These are phyloP conservation scores for Nicator chloris DNA, from an alignment of 2,113 vertebrate species.

Conservation along the genomic window DNA sequence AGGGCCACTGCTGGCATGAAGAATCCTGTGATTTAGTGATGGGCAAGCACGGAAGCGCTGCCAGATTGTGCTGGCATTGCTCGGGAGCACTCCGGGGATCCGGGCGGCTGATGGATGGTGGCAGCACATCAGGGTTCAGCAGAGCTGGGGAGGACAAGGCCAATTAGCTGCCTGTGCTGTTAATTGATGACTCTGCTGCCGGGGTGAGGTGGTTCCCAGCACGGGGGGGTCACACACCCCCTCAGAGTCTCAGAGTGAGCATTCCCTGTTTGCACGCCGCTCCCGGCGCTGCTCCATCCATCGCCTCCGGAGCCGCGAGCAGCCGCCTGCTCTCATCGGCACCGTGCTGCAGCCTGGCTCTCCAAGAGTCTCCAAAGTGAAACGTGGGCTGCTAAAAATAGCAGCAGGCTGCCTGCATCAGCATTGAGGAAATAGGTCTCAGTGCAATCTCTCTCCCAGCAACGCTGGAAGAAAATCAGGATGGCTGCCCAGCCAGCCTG, in stretches of 20 bases:
- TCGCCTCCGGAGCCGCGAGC: not conserved
- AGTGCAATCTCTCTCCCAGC: slow-evolving; percentile 31
- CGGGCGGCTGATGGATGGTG: not conserved
- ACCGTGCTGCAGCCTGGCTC: not conserved
- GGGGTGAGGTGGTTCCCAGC: not conserved
- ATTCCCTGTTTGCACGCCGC: not conserved
- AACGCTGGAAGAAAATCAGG: not conserved
- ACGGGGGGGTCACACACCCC: not conserved
- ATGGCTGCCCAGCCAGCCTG: not conserved
- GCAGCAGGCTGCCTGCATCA: slow-evolving; percentile 49
- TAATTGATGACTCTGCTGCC: not conserved
- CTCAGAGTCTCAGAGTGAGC: not conserved
- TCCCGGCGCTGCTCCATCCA: not conserved
- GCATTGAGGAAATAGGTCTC: slow-evolving; percentile 44
- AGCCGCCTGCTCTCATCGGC: not conserved
- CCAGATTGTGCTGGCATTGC: not conserved
- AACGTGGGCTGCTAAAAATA: slow-evolving; percentile 58
- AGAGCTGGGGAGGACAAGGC: not conserved
- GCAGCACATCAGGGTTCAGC: not conserved
- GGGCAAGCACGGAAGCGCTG: not conserved
- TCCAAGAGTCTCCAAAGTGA: slow-evolving; percentile 16
- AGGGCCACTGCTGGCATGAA: not conserved
- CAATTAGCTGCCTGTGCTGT: not conserved
- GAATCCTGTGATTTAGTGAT: not conserved
- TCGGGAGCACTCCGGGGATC: not conserved